A percentile compares a stretch with the other conserved stretches of the same genome.
Conservation (phyloP, 2,888 invertebrate species). For the Allygus modestus region DNA sequence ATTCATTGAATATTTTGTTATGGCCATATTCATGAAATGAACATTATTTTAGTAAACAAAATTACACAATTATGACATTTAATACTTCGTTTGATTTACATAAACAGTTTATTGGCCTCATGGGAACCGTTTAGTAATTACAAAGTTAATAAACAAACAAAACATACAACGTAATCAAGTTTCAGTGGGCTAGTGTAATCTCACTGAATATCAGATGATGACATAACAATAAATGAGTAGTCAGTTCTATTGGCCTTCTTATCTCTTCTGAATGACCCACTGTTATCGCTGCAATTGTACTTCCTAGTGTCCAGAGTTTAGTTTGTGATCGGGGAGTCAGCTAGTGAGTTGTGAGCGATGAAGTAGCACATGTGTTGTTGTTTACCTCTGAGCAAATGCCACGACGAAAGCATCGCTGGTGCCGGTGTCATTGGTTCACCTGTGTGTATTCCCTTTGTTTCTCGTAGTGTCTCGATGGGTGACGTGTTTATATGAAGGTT, state of each 20-base stretch:
- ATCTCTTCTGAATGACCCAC: slow-evolving; percentile 12
- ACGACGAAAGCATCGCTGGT: not conserved
- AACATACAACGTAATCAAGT: too few relatives aligned
- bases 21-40: too few relatives aligned
- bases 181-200: too few relatives aligned
- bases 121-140: too few relatives aligned
- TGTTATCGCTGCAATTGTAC: slow-evolving; percentile 9
- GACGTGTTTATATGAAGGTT: slow-evolving; percentile 15
- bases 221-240: not conserved
- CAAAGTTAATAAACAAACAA: too few relatives aligned
- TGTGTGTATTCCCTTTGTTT: slow-evolving; percentile 21
- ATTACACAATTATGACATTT: too few relatives aligned
- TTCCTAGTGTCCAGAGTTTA: not conserved
- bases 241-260: slow-evolving; percentile 6
- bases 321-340: not conserved
- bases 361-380: slow-evolving; percentile 1
- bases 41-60: too few relatives aligned
- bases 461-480: not conserved
- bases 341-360: not conserved
- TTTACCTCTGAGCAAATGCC: not conserved
- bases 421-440: not conserved
- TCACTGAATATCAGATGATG: not conserved
- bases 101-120: too few relatives aligned
- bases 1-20: too few relatives aligned
- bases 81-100: too few relatives aligned